These are phyloP conservation scores for Muscicapa striata DNA, from an alignment of 2,797 vertebrate species.

Conservation along the genomic window DNA sequence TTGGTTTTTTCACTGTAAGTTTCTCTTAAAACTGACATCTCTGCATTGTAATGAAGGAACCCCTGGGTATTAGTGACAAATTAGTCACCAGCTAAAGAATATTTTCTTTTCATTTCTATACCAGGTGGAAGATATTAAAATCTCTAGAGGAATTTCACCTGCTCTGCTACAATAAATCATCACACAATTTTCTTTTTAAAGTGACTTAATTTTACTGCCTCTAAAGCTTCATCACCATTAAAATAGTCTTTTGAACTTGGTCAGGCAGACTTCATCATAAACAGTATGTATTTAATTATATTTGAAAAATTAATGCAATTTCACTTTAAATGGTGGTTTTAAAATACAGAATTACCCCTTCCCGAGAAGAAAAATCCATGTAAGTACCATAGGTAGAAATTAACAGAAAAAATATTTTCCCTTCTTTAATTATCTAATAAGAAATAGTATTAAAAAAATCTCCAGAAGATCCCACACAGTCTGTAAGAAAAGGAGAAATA, in stretches of 20 bases:
- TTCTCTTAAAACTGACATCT: conserved; percentile 54
- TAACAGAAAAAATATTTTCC: background rate
- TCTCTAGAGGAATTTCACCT: conserved; percentile 25
- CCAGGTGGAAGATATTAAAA: conserved; percentile 69
- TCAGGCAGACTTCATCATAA: background rate
- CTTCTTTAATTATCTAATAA: background rate
- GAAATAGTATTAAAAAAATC: background rate
- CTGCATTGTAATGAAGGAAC: conserved; percentile 52
- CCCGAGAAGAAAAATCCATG: background rate
- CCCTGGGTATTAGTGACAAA: conserved; percentile 66
- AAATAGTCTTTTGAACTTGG: background rate
- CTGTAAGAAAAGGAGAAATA: background rate
- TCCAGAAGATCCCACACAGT: background rate
- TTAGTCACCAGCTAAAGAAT: conserved; percentile 51
- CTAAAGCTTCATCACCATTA: conserved; percentile 55
- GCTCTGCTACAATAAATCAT: conserved; percentile 64
- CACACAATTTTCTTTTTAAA: conserved; percentile 50
- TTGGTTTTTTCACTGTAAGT: background rate
- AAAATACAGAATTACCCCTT: background rate
- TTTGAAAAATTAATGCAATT: background rate
- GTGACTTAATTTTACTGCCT: conserved; percentile 62
- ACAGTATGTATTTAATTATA: background rate
- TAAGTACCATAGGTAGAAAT: background rate
- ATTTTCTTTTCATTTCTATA: conserved; percentile 43
- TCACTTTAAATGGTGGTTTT: background rate